Base-by-base conservation (phyloP, 1,140 invertebrate genomes). In the Bombus huntii region DNA sequence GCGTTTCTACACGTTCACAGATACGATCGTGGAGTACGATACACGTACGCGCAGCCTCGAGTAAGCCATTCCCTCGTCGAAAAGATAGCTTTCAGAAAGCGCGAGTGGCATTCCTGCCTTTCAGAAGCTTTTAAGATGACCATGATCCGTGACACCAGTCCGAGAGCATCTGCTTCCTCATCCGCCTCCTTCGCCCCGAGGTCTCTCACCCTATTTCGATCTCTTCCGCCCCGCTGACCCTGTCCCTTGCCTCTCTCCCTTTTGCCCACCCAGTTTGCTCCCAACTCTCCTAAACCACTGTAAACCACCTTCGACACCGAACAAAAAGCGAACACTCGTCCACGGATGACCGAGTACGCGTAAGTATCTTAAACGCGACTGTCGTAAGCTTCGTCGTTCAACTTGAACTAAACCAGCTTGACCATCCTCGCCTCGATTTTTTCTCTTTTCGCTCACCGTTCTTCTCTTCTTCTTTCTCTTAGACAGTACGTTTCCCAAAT, bases 101-200 rank as follows among this genome's bases (percentile, higher is more conserved):
- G 44, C 73, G 75, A 71, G 81, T 80, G 78, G 72, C 53, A 83
- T 85, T 86, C 59, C 68, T 71, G 79, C 79, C 81, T 86, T 90
- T 90, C 84, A 84, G 74, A 57, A 81, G 86, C 87, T 89, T 91
- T 88, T 86, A 88, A 89, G 88, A 89, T 86, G 89, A 91, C 88
- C 90, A 85, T 88, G 90, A 91, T 89, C 90, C 87, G 87, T 87
- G 89, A 89, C 89, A 89, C 86, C 72, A 78, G 76, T 81, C 81
- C 47, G 77, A 82, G 76, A 81, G 81, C 87, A 85, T 89, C 81
- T 87, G 80, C 80, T 85, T 85, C 72, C 84, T 85, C 85, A 68
- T 84, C 74, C 89, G 70, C 83, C 83, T 90, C 83, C 83, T 85
- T 88, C 76, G 68, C 68, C 78, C 66, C 66, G 62, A 81, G 70